Conservation (phyloP, 2,888 invertebrate genomes). For the Phytoseiulus persimilis region DNA sequence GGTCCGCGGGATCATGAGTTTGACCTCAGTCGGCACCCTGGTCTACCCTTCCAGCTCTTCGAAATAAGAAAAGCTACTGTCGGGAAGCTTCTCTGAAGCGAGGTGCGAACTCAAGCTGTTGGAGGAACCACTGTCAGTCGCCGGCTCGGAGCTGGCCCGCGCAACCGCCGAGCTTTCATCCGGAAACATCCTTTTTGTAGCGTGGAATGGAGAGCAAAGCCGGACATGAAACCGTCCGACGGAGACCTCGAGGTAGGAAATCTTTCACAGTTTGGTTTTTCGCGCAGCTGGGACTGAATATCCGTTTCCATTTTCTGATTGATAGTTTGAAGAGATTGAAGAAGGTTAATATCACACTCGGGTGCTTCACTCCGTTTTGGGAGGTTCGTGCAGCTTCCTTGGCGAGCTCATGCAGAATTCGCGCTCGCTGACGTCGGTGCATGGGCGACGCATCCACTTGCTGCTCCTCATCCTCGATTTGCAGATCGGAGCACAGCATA, state of each 20-base stretch:
- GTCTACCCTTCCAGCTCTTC: too few species aligned
- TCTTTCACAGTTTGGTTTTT: neutral
- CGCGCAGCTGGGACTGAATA: neutral
- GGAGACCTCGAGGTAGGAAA: neutral
- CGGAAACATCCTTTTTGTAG: neutral
- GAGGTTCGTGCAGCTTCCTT: conserved; percentile 7
- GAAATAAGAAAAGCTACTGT: too few species aligned
- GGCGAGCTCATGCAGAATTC: conserved; percentile 13
- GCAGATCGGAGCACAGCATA: neutral
- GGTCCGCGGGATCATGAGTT: too few species aligned
- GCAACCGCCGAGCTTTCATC: neutral
- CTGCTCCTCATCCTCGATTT: neutral
- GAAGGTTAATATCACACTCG: conserved; percentile 23
- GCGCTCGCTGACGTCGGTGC: conserved; percentile 28
- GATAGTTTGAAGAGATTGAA: conserved; percentile 28
- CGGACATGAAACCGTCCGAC: neutral
- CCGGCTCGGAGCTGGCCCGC: neutral
- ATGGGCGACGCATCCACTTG: conserved; percentile 29
- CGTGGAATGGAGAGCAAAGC: neutral
- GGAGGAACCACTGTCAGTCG: too few species aligned
- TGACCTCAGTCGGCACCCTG: too few species aligned
- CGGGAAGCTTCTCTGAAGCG: too few species aligned
- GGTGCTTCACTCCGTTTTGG: neutral
- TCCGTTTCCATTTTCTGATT: conserved; percentile 8
- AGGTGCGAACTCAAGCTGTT: too few species aligned